Base-by-base conservation (phyloP, 1,140 invertebrate genomes). In the Cephus cinctus region DNA sequence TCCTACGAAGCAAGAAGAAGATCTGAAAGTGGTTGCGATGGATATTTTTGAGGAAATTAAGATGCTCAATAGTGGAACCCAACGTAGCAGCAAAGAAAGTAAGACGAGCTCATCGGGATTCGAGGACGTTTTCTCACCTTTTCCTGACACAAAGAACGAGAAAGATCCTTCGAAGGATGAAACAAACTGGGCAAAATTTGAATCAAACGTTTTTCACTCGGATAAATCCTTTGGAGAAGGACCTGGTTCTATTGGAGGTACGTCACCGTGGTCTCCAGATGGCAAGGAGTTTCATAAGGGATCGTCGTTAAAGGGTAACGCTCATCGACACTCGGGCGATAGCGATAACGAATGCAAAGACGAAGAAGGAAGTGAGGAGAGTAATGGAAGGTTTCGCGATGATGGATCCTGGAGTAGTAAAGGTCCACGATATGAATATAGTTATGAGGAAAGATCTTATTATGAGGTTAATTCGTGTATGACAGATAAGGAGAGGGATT, bases 261-360 rank as follows among this genome's bases (percentile, higher is more conserved):
- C 81, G 4, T 88, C 86, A 2, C 86, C 86, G 0, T 89, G 87
- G 83, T 90, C 88, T 1, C 86, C 86, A 0, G 87, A 90, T 67
- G 86, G 85, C 2, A 85, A 86, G 43, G 86, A 89, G 50, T 80
- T 81, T 44, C 70, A 74, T 16, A 73, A 72, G 42, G 76, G 76
- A 40, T 63, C 68, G 0, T 61, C 67, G 52, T 72, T 56, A 59
- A 73, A 68, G 15, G 12, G 36, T 43, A 42, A 31, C 18, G 27
- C 47, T 5, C 60, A 69, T 9, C 60, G 70, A 20, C 69, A 69
- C 18, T 74, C 71, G 0, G 72, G 70, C 0, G 73, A 75, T 73
- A 83, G 72, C 65, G 79, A 68, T 38, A 75, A 58, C 57, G 75
- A 69, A 41, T 76, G 62, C 73, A 79, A 78, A 54, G 74, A 69